Evolutionary conservation across 2,797 vertebrate genomes (phyloP), one percentile per base, ranked within the genome.

Genomic region (Sebastiscus tertius): DNA sequence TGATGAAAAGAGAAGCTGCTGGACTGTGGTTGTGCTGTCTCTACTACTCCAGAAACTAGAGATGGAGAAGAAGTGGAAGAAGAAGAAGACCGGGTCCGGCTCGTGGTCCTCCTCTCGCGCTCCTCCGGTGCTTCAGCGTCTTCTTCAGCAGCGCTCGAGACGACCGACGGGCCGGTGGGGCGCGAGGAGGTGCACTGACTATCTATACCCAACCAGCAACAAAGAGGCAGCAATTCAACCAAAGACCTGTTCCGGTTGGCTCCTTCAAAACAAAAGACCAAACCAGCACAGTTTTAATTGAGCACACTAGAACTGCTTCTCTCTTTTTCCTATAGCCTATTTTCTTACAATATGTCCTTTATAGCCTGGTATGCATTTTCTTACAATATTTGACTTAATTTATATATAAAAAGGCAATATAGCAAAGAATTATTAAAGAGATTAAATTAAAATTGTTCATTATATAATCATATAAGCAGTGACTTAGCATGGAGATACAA

Each of bases 181-280:
- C 77, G 75, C 73, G 60, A 90, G 78, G 83, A 92, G 89, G 83
- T 86, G 87, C 86, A 71, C 85, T 66, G 88, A 85, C 73, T 87
- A 79, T 78, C 61, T 79, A 42, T 29, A 77, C 42, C 58, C 73
- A 49, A 81, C 13, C 65, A 79, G 56, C 18, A 6, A 18, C 58
- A 29, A 80, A 86, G 79, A n/a, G 1, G 33, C 31, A 66, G 69
- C 24, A 33, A 29, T 54, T 55, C 2, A 24, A 54, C 54, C 6
- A 8, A 54, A 27, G 36, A 24, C 18, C 0, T 14, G 0, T 81
- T 93, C 92, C 92, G 82, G 52, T 68, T 31, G 22, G 16, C 12
- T 6, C 42, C 49, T 88, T 84, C 89, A 90, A 77, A 91, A 89
- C 88, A 93, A 93, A 77, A 86, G 7, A 8, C 20, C 0, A 0